Conservation (phyloP, 2,888 invertebrate species). For the Amaurobius ferox region DNA sequence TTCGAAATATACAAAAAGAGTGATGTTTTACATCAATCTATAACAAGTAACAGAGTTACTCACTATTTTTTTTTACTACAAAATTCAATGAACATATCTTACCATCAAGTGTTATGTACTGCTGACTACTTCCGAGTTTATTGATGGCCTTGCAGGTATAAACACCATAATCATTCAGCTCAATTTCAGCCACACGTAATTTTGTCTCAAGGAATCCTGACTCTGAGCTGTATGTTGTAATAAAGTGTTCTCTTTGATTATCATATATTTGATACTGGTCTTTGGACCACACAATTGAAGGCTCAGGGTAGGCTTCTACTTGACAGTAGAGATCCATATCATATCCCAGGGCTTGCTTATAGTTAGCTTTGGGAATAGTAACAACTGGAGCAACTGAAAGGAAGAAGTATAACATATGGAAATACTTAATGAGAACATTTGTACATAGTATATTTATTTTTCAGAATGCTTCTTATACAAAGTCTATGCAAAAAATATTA, state of each 20-base stretch:
- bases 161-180: constrained; percentile 91
- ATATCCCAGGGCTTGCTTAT: constrained; percentile 92
- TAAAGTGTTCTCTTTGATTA: constrained; percentile 87
- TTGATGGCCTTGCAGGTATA: constrained; percentile 93
- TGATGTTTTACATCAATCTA: too few species aligned
- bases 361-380: constrained; percentile 83
- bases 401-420: too few species aligned
- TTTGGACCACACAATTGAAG: constrained; percentile 93
- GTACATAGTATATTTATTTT: too few species aligned
- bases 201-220: constrained; percentile 95
- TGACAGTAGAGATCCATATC: constrained; percentile 97
- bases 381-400: constrained; percentile 86
- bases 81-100: too few species aligned
- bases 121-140: constrained; percentile 89
- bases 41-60: too few species aligned
- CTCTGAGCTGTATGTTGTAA: constrained; percentile 93
- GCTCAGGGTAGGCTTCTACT: constrained; percentile 96
- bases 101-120: constrained; percentile 89
- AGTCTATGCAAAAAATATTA: too few species aligned
- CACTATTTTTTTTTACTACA: too few species aligned
- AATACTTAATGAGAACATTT: too few species aligned
- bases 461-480: too few species aligned
- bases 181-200: constrained; percentile 90
- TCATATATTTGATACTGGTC: constrained; percentile 87
- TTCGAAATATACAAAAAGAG: too few species aligned